Evolutionary conservation across 2,797 vertebrate species (phyloP), one percentile per base, ranked within the genome.

Genomic region (Tiaroga cobitis): DNA sequence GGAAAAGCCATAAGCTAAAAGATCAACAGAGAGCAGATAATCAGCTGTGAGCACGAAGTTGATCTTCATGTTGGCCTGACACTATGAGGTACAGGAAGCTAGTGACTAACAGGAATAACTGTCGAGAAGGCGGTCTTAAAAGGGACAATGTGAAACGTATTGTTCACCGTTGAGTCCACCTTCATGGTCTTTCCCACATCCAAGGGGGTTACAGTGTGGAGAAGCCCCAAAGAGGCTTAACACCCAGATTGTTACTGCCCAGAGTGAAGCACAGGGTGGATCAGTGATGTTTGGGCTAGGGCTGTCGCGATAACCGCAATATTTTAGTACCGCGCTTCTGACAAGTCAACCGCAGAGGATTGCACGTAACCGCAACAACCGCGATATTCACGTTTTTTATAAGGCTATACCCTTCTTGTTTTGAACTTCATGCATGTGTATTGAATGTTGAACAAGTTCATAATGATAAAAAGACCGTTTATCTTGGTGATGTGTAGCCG

Each of bases 1-100:
- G 19, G 19, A 46, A 73, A 72, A 81, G 68, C 43, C 29, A 80
- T 80, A 68, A 8, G 24, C 3, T 39, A 72, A 59, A 59, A 72
- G 11, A 24, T 32, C n/a, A 72, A 43, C 13, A 39, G 18, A 29
- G 56, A 16, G 19, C 61, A 67, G 21, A 61, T 26, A 77, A 21
- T 34, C 37, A 41, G 61, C 39, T 32, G 43, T 46, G n/a, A 65
- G 39, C 32, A 29, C 15, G 59, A 54, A 18, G 2, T 41, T 11
- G 26, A 41, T 32, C 9, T 80, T 26, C 18, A 59, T 32, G 3
- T 3, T 59, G 67, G 34, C 32, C 29, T 24, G 63, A 81, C 32
- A 54, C 1, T 41, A 80, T 37, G 43, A 68, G 8, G 2, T n/a
- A 9, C 75, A n/a, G 51, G 13, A 59, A 51, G 29, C 51, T 43